Evolutionary conservation across 2,797 vertebrate species (phyloP), one percentile per base, ranked within the genome.

Genomic region (Falco columbarius): DNA sequence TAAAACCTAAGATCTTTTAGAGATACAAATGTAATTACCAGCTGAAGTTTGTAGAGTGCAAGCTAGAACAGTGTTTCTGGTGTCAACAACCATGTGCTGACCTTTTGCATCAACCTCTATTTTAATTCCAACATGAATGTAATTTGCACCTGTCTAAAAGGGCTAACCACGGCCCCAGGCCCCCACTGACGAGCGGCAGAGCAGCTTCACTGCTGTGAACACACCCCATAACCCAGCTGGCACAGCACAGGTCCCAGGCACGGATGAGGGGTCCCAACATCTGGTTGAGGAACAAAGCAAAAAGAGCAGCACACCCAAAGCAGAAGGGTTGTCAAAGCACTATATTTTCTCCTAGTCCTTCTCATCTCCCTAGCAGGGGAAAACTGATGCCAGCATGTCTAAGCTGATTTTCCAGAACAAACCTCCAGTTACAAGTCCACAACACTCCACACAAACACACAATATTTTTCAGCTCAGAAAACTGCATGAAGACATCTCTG

Each of bases 181-280:
- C 52, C 44, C 77, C 1, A 3, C 55, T 56, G n/a, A 56, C 0
- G 1, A 29, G 26, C 6, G 24, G 30, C 74, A 81, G 52, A 65
- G 44, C 12, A 55, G 34, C 52, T 13, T 34, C 29, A 7, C 49
- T 62, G 63, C n/a, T 67, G 22, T 10, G 26, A 67, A 23, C 46
- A 40, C 3, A 40, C 44, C 36, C 51, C 12, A 3, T 29, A 15
- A 55, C 8, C 58, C 15, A n/a, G 21, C 23, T 26, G 58, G 40
- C 42, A 66, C 0, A 67, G 29, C 58, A n/a, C 24, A 47, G 49
- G 19, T 46, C 52, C 19, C 51, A n/a, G 26, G 56, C 4, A 24
- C 5, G 17, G 14, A 49, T 12, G 52, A 61, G 36, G 3, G 27
- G 56, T 38, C 38, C 38, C 38, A 38, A 38, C 38, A 38, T 12